Base-by-base conservation (phyloP, 1,140 invertebrate species). In the Drosophila paulistorum region DNA sequence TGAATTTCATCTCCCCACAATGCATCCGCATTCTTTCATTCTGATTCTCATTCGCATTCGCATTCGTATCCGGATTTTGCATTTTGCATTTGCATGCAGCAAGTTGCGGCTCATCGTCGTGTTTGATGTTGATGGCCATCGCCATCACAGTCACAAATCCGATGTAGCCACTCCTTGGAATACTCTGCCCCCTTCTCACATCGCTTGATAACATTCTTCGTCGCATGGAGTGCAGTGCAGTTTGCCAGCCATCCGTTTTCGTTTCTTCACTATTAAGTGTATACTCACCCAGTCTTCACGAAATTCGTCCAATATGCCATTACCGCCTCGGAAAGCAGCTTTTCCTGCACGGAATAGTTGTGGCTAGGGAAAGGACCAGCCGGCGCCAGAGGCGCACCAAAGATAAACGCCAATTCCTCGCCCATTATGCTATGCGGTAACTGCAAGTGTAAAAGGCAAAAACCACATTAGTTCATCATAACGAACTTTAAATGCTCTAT, bases 271-370 rank as follows among this genome's bases (percentile, higher is more conserved):
- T 67, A 54, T 26, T 55, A 54, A 48, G 11, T n/a, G 54, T 76
- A 63, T 74, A 92, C 93, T 93, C 92, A 96, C 97, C 97, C 97
- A 54, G 95, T 96, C 92, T 97, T 96, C 2, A 96, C 97, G 90
- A 98, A 98, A 92, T 98, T 98, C 37, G 96, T 95, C 96, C 96
- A 98, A 92, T 96, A 95, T 71, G 95, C 94, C 96, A 98, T 97
- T 67, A 98, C 94, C 14, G 95, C 94, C 93, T 97, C 95, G 41
- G 96, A 96, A 64, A 98, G 94, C 11, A 96, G 93, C 78, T 94
- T 95, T 92, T 98, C 97, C 51, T 95, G 93, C 61, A 93, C 93
- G 41, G 95, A 96, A 92, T 96, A 98, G 71, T 95, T 94, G 55
- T 94, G 93, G 54, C 83, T 90, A 54, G 94, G 94, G 81, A 96